phyloP scores from a whole-genome alignment of 2,888 invertebrate species.

The Ptilodon capucinus region DNA sequence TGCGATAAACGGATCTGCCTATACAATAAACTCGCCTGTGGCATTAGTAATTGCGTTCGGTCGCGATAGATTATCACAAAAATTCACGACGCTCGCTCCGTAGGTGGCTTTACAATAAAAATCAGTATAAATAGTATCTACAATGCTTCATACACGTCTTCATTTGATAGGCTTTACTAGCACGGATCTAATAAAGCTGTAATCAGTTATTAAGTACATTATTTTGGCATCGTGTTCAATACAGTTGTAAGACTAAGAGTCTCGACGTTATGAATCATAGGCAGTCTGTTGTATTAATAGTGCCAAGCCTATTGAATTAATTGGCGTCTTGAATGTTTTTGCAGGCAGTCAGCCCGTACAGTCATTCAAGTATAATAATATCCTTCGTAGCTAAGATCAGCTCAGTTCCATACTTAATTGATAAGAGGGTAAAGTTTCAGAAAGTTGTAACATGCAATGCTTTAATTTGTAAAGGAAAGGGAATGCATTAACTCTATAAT shows the following conservation, averaged over 20 bases:
- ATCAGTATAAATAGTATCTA: neutral
- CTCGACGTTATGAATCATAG: neutral
- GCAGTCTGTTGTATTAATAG: neutral
- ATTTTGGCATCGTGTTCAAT: too few species aligned
- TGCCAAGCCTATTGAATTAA: neutral
- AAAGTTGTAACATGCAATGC: too few species aligned
- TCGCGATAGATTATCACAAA: slow-evolving; percentile 38
- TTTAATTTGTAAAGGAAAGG: too few species aligned
- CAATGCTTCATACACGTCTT: neutral
- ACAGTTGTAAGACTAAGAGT: too few species aligned
- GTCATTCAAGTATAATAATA: too few species aligned
- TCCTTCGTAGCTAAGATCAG: too few species aligned
- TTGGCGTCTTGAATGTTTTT: neutral
- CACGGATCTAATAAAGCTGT: too few species aligned
- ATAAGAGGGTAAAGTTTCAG: too few species aligned
- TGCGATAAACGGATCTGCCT: slow-evolving; percentile 5
- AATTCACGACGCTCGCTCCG: slow-evolving; percentile 21
- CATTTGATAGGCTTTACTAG: neutral
- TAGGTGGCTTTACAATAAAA: slow-evolving; percentile 27
- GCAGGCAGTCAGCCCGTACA: neutral
- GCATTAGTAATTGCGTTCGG: slow-evolving; percentile 28
- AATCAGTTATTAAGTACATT: too few species aligned
- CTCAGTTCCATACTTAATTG: too few species aligned
- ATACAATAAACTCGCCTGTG: slow-evolving; percentile 34
- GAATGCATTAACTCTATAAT: too few species aligned